These are phyloP conservation scores for Myotis yumanensis DNA, from an alignment of 2,113 vertebrate genomes.

Conservation along the genomic window DNA sequence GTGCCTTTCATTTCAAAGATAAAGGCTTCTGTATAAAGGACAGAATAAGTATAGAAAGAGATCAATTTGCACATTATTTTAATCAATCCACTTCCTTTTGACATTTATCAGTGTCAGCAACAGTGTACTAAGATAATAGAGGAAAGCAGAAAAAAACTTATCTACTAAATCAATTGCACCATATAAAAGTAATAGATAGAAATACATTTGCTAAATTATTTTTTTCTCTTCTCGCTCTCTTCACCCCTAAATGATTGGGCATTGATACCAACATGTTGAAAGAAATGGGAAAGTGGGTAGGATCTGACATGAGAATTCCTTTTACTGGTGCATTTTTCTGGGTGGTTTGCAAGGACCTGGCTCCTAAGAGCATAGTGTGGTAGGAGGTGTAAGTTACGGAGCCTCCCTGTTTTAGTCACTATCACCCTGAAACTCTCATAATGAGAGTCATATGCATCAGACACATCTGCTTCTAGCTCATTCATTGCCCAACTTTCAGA, in stretches of 20 bases:
- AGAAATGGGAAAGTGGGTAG: not conserved
- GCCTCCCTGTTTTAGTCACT: not conserved
- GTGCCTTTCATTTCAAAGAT: slow-evolving; percentile 24
- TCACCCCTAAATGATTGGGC: not conserved
- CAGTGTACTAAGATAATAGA: not conserved
- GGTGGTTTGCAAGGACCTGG: not conserved
- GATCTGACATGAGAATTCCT: not conserved
- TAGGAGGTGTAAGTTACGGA: not conserved
- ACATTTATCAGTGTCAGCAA: not conserved
- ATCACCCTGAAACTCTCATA: not conserved
- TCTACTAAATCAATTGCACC: not conserved
- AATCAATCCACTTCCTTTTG: not conserved
- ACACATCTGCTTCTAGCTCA: not conserved
- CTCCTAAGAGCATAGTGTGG: not conserved
- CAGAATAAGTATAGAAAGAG: not conserved
- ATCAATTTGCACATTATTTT: slow-evolving; percentile 30
- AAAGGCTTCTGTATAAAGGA: slow-evolving; percentile 5
- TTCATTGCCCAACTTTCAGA: not conserved
- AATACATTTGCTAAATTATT: not conserved
- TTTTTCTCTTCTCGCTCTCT: not conserved
- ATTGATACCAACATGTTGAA: not conserved
- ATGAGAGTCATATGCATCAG: not conserved
- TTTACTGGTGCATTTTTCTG: not conserved
- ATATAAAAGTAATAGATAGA: not conserved
- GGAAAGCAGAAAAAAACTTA: not conserved